phyloP scores from a whole-genome alignment of 2,113 vertebrate species.

The Elephas maximus region DNA sequence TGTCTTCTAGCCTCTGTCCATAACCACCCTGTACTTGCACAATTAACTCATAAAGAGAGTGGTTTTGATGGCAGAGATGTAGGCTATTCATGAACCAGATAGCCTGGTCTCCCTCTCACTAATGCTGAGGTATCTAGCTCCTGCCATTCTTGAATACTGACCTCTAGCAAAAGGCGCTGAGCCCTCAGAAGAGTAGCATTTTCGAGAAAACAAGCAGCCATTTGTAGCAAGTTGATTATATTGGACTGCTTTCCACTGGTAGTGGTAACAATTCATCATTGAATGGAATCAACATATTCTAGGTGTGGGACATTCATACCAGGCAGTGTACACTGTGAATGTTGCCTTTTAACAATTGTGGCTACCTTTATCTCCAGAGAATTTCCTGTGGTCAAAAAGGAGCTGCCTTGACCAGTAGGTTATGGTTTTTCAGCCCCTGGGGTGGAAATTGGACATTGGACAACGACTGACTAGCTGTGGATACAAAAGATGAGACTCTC shows the following conservation, averaged over 20 bases:
- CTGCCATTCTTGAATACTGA: neutral
- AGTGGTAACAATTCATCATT: neutral
- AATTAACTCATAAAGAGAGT: neutral
- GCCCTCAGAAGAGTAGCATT: neutral
- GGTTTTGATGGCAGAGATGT: neutral
- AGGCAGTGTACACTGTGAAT: neutral
- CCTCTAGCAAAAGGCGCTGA: neutral
- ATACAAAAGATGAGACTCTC: neutral
- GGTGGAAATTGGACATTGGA: neutral
- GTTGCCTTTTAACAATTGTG: neutral
- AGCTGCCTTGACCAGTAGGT: neutral
- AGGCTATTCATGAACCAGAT: neutral
- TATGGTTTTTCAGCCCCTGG: neutral
- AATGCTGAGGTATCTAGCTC: neutral
- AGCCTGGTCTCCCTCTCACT: neutral
- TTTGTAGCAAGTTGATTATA: neutral
- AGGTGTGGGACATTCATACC: no score
- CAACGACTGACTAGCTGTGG: neutral
- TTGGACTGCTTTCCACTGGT: neutral
- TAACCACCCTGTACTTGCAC: neutral
- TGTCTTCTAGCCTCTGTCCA: neutral
- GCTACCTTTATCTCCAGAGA: neutral
- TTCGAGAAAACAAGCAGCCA: slow-evolving; percentile 2
- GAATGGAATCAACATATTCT: neutral
- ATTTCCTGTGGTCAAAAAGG: neutral